Percentiles rank a stretch among this genome's conserved stretches.
Evolutionary conservation across 2,113 vertebrate genomes (phyloP).

Genomic region (Psittacula cyanocephala): DNA sequence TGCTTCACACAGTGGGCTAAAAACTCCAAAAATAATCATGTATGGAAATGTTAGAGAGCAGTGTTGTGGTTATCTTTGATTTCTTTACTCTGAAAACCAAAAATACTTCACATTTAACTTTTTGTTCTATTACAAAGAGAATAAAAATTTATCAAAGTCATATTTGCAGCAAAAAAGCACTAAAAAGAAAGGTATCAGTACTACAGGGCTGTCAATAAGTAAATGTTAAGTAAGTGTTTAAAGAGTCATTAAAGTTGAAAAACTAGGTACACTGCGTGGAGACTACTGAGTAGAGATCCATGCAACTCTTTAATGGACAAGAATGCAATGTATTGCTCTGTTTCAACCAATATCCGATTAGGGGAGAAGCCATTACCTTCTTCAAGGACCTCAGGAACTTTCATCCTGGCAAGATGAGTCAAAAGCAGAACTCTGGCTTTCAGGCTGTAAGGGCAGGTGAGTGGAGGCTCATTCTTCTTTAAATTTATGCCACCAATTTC

Average conservation of each 20-base stretch:
- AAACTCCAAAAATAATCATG: not conserved
- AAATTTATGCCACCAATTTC: conserved; percentile 97
- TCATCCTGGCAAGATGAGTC: conserved; percentile 92
- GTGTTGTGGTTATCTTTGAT: not conserved
- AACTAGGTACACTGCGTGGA: not conserved
- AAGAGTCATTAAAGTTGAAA: not conserved
- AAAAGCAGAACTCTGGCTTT: conserved; percentile 94
- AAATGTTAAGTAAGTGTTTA: not conserved
- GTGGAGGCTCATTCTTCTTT: conserved; percentile 98
- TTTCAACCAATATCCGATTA: not conserved
- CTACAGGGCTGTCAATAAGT: not conserved
- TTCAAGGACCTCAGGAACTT: conserved; percentile 90
- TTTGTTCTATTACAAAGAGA: not conserved
- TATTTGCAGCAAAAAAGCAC: not conserved
- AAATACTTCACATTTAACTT: not conserved
- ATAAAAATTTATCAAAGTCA: not conserved
- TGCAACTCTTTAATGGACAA: not conserved
- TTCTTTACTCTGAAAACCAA: not conserved
- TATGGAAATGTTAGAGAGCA: not conserved
- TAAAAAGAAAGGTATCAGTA: not conserved
- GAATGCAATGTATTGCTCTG: not conserved
- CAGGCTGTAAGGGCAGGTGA: conserved; percentile 96
- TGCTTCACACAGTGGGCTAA: not conserved
- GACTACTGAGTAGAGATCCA: not conserved
- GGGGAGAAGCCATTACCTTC: conserved; percentile 83